These are phyloP conservation scores for Physocephala rufipes DNA, from an alignment of 2,888 invertebrate species.

Conservation along the genomic window DNA sequence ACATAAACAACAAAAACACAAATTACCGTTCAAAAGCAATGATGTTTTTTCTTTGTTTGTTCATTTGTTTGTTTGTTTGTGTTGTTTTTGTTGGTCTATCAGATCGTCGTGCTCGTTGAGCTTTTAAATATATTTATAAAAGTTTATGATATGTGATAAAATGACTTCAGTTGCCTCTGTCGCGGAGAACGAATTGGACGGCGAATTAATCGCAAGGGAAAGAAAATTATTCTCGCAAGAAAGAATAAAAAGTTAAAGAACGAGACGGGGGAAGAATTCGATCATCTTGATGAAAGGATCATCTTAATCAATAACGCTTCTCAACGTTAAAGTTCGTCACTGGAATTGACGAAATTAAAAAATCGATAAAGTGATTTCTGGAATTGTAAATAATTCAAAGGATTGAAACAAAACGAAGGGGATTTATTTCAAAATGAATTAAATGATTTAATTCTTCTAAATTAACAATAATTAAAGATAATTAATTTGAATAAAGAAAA, in stretches of 20 bases:
- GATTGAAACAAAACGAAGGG: neutral
- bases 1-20: constrained; percentile 51
- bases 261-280: constrained; percentile 8
- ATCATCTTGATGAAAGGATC: constrained; percentile 28
- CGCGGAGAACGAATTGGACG: constrained; percentile 57
- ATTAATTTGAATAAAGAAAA: neutral
- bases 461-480: constrained; percentile 34
- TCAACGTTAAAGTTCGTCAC: neutral
- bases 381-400: neutral
- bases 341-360: no score
- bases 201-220: constrained; percentile 36
- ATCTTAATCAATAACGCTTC: neutral
- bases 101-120: no score
- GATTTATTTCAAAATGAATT: no score
- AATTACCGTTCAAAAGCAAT: constrained; percentile 15
- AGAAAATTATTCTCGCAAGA: no score
- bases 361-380: neutral
- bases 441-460: no score
- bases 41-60: no score
- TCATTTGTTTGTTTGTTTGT: no score
- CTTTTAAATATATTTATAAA: constrained; percentile 48
- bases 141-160: constrained; percentile 60
- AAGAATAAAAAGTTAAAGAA: no score
- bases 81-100: no score
- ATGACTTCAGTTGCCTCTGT: constrained; percentile 63